phyloP scores from a whole-genome alignment of 1,140 invertebrate genomes.

The Chelonus insularis region DNA sequence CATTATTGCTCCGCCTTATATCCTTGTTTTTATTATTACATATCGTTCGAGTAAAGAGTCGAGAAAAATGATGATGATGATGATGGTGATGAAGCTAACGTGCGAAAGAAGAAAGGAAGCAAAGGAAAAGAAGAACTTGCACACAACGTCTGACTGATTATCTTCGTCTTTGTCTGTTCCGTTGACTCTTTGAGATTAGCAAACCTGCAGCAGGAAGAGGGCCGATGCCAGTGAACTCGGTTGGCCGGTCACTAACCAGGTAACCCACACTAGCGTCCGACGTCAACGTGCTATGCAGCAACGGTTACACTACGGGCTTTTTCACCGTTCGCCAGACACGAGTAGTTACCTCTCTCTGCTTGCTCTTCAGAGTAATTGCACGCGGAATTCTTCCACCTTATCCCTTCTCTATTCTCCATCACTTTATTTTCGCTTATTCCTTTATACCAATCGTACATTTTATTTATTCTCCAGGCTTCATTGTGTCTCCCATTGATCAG shows the following conservation, averaged over 20 bases:
- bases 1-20: too few species aligned
- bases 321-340: constrained; percentile 51
- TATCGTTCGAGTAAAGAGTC: too few species aligned
- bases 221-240: constrained; percentile 61
- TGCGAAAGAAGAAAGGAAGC: not conserved
- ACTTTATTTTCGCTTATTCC: too few species aligned
- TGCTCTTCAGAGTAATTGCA: constrained; percentile 23
- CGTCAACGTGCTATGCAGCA: constrained; percentile 51
- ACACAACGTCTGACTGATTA: constrained; percentile 22
- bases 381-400: constrained; percentile 25
- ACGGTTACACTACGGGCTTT: constrained; percentile 53
- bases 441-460: not conserved
- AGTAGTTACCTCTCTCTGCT: constrained; percentile 15
- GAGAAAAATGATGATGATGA: too few species aligned
- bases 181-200: constrained; percentile 50
- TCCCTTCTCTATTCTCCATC: constrained; percentile 6
- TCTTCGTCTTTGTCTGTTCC: constrained; percentile 31
- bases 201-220: constrained; percentile 52
- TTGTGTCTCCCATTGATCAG: too few species aligned
- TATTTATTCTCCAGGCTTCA: too few species aligned
- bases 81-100: too few species aligned
- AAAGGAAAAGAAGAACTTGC: constrained; percentile 13
- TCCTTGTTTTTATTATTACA: not conserved
- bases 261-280: constrained; percentile 58
- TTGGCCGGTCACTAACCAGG: constrained; percentile 63